A percentile compares a stretch with the other conserved stretches of the same genome.
Conservation (phyloP, 2,797 vertebrate species). For the Tolypeutes matacus region DNA sequence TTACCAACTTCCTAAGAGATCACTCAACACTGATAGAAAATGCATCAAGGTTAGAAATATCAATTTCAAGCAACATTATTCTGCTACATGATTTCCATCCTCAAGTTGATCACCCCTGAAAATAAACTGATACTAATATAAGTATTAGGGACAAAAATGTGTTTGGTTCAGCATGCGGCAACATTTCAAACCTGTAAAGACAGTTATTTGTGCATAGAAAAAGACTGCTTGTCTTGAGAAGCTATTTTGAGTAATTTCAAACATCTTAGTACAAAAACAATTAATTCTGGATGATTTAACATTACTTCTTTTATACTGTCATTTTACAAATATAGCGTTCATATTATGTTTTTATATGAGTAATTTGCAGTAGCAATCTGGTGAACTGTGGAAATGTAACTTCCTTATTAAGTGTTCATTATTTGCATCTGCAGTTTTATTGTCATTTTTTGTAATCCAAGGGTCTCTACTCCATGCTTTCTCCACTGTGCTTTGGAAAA, state of each 20-base stretch:
- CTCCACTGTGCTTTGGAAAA: constrained; percentile 34
- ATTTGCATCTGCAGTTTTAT: constrained; percentile 57
- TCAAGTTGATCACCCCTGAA: not conserved
- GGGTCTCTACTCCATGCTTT: not conserved
- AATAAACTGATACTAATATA: constrained; percentile 33
- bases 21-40: constrained; percentile 18
- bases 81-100: constrained; percentile 11
- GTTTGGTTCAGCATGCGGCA: constrained; percentile 14
- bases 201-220: constrained; percentile 17
- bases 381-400: constrained; percentile 56
- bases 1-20: not conserved
- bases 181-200: constrained; percentile 54
- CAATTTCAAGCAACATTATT: constrained; percentile 62
- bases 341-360: constrained; percentile 52
- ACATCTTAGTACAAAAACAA: constrained; percentile 52
- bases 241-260: constrained; percentile 67
- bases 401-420: constrained; percentile 25
- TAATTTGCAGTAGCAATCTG: not conserved
- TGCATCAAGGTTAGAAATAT: constrained; percentile 36
- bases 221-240: constrained; percentile 22
- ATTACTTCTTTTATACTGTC: constrained; percentile 36
- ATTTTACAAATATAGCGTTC: constrained; percentile 26
- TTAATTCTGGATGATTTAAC: constrained; percentile 66
- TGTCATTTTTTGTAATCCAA: not conserved
- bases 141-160: constrained; percentile 13